Base-by-base conservation (phyloP, 2,888 invertebrate species). In the Creontiades dilutus region DNA sequence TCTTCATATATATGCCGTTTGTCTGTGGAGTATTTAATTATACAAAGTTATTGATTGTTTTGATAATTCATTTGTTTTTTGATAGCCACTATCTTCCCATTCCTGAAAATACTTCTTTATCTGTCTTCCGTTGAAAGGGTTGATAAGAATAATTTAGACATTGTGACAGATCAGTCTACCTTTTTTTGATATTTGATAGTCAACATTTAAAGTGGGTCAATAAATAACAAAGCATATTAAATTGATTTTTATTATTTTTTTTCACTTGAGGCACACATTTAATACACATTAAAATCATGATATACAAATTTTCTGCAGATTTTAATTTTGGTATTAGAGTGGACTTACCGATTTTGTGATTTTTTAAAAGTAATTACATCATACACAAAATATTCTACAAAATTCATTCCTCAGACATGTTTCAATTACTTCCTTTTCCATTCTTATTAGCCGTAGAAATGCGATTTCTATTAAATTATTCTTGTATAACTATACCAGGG, bases 241-340 rank as follows among this genome's bases (percentile, higher is more conserved):
- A 85, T 37, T 85, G 27, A 85, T 61, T 57, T 84, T 85, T 78
- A 52, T 61, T 88, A 11, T 87, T 87, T 19, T 78, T 88, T 80
- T 88, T 68, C 68, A 88, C 52, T 88, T 81, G 88, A 88, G 88
- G 88, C 88, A 88, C 88, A 88, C 88, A 88, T 86, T 86, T 88
- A 88, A 88, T 86, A 86, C 88, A 88, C 88, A 78, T 57, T 52
- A 27, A 80, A 88, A 78, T 84, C 68, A 28, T 88, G 52, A 78
- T 88, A 80, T 86, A 75, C 61, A 86, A 68, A 75, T 57, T 85
- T 52, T 57, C 37, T 61, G 48, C 28, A n/a, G 84, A 84, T 85
- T 57, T 85, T 85, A 27, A 55, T 61, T 85, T 75, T 27, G 27
- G 76, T 86, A 86, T 68, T 68, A 46, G 78, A 78, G 46, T 78